These are phyloP conservation scores for Henicopernis longicauda DNA, from an alignment of 2,113 vertebrate genomes.

Conservation along the genomic window DNA sequence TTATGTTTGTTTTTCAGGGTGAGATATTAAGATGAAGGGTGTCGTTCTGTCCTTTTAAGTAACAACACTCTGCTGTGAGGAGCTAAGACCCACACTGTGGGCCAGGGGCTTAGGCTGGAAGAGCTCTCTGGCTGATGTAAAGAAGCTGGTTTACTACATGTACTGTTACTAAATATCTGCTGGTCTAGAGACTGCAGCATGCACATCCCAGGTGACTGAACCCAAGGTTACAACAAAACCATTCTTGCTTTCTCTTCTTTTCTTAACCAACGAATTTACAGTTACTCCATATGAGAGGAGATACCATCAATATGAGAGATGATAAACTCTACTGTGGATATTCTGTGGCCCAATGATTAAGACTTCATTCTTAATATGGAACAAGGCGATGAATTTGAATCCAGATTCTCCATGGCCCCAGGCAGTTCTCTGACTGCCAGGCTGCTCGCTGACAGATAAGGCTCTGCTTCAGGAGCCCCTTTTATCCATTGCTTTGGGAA, in stretches of 20 bases:
- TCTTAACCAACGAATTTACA: not conserved
- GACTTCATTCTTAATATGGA: not conserved
- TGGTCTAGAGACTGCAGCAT: not conserved
- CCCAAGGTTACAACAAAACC: not conserved
- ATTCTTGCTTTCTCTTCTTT: not conserved
- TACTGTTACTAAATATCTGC: not conserved
- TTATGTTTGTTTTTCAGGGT: not conserved
- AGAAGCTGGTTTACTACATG: not conserved
- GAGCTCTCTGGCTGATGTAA: not conserved
- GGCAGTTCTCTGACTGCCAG: not conserved
- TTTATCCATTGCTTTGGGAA: not conserved
- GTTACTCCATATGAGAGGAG: not conserved
- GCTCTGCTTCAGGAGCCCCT: not conserved
- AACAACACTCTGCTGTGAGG: not conserved
- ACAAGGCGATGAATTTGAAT: not conserved
- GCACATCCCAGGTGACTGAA: not conserved
- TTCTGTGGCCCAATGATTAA: not conserved
- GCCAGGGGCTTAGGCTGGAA: not conserved
- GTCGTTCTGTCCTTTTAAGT: not conserved
- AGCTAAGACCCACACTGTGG: not conserved
- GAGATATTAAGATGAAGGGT: not conserved
- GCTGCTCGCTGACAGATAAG: not conserved
- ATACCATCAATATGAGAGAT: not conserved
- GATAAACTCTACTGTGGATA: not conserved
- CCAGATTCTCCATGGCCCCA: not conserved